Base-by-base conservation (phyloP, 2,113 vertebrate species). In the Psophia crepitans region DNA sequence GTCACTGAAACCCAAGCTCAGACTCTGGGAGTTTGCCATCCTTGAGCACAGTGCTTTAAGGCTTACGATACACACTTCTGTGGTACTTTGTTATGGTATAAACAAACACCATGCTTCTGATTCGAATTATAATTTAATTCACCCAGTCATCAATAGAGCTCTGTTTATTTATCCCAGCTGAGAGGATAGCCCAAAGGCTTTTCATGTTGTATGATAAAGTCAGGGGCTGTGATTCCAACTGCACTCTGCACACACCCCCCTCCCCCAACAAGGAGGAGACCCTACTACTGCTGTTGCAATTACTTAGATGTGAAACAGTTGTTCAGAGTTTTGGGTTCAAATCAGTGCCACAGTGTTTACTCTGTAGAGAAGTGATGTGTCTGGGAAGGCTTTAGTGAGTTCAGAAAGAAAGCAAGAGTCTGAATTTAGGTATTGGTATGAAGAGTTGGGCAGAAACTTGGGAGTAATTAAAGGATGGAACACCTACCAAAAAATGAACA, bases 111-210 rank as follows among this genome's bases (percentile, higher is more conserved):
- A 39, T 0, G 1, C 74, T 95, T 93, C 97, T 96, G 96, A 97
- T 95, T 97, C 18, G 16, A 95, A 96, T 97, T 97, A 95, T 94
- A 97, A 92, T 94, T 94, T 97, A 94, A 92, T 96, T 96, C 92
- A 95, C 80, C 87, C 91, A 95, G 93, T 96, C 90, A 95, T 46
- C 92, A 87, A 82, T 76, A 87, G 91, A 95, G 80, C 46, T 91
- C 74, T 95, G 84, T 77, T 96, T 97, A 97, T 96, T 96, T 94
- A 91, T 96, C 93, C 95, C 95, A 97, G 86, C 92, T 97, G 96
- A 95, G 84, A 90, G 83, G 95, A 93, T 71, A 93, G 94, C 87
- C 86, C 63, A 91, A 61, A 96, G 92, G 92, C 95, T 97, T 93
- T 95, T 95, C 61, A 93, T 95, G 90, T 93, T 93, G 77, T 54